phyloP scores from a whole-genome alignment of 1,140 invertebrate genomes.

The Chionoecetes opilio region DNA sequence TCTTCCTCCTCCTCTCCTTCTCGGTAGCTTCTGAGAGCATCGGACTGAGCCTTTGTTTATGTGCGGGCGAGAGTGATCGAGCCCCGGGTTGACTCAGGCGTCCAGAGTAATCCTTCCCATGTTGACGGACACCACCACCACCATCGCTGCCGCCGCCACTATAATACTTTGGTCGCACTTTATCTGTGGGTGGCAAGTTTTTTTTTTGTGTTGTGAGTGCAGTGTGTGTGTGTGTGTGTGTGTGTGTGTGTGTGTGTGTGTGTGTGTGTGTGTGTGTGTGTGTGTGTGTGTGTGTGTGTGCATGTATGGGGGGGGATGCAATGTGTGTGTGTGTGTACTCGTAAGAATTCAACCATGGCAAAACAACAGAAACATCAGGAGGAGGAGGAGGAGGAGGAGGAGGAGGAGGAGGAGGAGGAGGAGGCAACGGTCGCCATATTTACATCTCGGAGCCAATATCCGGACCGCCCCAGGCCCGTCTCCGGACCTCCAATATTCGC shows the following conservation, averaged over 20 bases:
- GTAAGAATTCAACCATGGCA: background rate
- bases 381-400: background rate
- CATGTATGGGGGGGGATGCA: too few relatives aligned
- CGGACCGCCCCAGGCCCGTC: background rate
- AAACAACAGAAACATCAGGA: conserved; percentile 22
- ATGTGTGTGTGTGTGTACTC: background rate
- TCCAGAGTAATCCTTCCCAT: background rate
- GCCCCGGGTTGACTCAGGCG: background rate
- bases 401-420: conserved; percentile 33
- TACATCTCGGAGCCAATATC: conserved; percentile 28
- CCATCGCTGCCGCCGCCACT: background rate
- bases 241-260: too few relatives aligned
- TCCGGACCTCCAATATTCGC: conserved; percentile 5
- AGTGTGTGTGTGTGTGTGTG: background rate
- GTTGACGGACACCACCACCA: conserved; percentile 12
- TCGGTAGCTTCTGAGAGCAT: too few relatives aligned
- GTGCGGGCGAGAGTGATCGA: background rate
- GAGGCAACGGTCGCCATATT: background rate
- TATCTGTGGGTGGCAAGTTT: too few relatives aligned
- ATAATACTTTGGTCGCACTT: too few relatives aligned
- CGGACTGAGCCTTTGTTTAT: background rate
- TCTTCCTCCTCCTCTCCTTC: background rate
- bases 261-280: too few relatives aligned
- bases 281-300: too few relatives aligned
- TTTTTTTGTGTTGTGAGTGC: background rate